phyloP scores from a whole-genome alignment of 1,140 invertebrate species.

The Drosophila oshimai region DNA sequence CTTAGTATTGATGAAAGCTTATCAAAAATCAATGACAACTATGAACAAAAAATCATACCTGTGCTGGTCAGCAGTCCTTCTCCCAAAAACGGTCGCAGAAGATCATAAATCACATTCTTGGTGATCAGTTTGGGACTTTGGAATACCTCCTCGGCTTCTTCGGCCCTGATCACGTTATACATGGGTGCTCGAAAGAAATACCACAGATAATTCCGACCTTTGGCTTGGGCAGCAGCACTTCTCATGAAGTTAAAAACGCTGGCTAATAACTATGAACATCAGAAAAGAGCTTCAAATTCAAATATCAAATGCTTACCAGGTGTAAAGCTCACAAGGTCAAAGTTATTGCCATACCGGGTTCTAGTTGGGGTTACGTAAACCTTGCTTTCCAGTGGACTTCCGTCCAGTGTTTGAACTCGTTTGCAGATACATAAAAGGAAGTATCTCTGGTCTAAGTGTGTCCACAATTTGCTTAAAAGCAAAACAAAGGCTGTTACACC shows the following conservation, averaged over 20 bases:
- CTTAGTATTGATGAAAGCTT: conserved; percentile 10
- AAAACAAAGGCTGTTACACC: background rate
- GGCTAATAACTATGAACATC: conserved; percentile 6
- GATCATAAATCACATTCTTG: conserved; percentile 79
- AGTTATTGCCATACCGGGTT: conserved; percentile 68
- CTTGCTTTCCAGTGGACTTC: conserved; percentile 43
- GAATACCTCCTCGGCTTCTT: conserved; percentile 67
- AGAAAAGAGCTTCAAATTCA: too few species aligned
- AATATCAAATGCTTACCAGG: too few species aligned
- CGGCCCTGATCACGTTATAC: conserved; percentile 61
- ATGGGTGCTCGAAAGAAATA: conserved; percentile 40
- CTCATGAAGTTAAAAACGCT: conserved; percentile 39
- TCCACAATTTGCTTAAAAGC: conserved; percentile 1
- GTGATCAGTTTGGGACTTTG: conserved; percentile 59
- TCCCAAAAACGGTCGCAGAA: conserved; percentile 87
- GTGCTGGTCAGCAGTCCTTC: conserved; percentile 86
- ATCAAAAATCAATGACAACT: background rate
- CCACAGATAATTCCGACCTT: conserved; percentile 47
- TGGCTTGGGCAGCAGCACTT: conserved; percentile 8
- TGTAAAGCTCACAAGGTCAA: conserved; percentile 56
- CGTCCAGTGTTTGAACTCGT: conserved; percentile 57
- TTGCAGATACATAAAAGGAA: conserved; percentile 45
- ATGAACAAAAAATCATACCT: conserved; percentile 83
- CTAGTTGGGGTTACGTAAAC: conserved; percentile 35
- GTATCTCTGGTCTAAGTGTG: conserved; percentile 37